These are phyloP conservation scores for Ctenosaura bakeri DNA, from an alignment of 2,797 vertebrate species.

Conservation along the genomic window DNA sequence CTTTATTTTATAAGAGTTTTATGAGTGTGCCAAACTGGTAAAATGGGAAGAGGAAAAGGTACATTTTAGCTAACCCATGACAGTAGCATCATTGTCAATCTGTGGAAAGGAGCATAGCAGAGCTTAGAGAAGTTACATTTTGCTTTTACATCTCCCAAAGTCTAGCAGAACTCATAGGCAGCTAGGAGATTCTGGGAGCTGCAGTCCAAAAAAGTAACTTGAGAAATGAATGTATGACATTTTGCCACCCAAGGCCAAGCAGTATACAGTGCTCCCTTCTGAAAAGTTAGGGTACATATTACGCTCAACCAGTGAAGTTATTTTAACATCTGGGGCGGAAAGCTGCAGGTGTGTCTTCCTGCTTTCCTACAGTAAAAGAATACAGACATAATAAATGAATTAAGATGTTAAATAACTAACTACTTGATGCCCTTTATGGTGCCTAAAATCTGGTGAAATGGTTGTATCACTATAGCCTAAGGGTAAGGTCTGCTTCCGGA, in stretches of 20 bases:
- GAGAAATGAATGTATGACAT: neutral
- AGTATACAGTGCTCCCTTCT: neutral
- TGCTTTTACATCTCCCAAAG: neutral
- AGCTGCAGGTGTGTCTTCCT: neutral
- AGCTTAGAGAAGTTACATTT: neutral
- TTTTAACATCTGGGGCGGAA: neutral
- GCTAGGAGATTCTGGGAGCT: neutral
- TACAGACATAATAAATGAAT: neutral
- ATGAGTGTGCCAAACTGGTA: slow-evolving; percentile 1
- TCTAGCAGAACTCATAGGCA: neutral
- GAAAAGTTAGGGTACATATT: neutral
- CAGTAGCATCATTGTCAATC: neutral
- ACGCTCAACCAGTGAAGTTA: neutral
- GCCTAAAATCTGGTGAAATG: too few relatives aligned
- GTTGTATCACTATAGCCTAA: neutral
- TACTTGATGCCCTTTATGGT: neutral
- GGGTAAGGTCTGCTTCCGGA: too few relatives aligned
- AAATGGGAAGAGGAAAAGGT: neutral
- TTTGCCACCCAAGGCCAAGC: neutral
- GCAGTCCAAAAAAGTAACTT: neutral
- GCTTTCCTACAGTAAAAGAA: neutral
- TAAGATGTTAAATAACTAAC: neutral
- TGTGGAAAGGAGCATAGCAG: neutral
- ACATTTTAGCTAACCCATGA: neutral
- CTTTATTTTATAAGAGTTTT: slow-evolving; percentile 22